Evolutionary conservation across 1,140 invertebrate genomes (phyloP).

Genomic region (Tetragonula clypearis): DNA sequence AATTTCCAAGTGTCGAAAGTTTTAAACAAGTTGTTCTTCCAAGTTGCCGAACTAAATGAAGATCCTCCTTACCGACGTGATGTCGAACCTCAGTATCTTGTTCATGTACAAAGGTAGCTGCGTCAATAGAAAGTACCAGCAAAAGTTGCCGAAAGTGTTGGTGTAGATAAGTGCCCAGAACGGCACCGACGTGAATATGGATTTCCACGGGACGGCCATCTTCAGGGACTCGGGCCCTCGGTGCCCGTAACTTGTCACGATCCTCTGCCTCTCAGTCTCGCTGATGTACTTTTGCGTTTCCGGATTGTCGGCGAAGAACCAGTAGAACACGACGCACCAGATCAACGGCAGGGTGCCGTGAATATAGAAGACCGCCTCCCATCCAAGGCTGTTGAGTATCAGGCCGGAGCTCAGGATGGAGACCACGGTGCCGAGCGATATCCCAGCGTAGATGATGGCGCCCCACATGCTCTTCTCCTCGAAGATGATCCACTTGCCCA

Average conservation of each 20-base stretch:
- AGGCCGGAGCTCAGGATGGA: slow-evolving; percentile 88
- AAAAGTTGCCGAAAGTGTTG: slow-evolving; percentile 92
- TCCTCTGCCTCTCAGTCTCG: slow-evolving; percentile 84
- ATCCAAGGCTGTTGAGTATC: slow-evolving; percentile 85
- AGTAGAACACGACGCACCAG: slow-evolving; percentile 87
- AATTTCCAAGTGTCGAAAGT: too few relatives aligned
- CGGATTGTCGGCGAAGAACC: slow-evolving; percentile 87
- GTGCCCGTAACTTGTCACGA: slow-evolving; percentile 84
- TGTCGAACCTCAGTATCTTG: slow-evolving; percentile 93
- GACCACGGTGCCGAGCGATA: slow-evolving; percentile 89
- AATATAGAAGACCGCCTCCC: slow-evolving; percentile 91
- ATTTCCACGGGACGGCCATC: slow-evolving; percentile 85
- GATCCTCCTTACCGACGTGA: slow-evolving; percentile 85
- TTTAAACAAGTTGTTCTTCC: too few relatives aligned
- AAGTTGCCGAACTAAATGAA: too few relatives aligned
- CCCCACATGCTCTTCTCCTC: slow-evolving; percentile 80
- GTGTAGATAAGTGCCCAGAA: slow-evolving; percentile 88
- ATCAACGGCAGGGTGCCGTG: slow-evolving; percentile 87
- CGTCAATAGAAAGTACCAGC: slow-evolving; percentile 96
- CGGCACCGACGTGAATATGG: slow-evolving; percentile 87
- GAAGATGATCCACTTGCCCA: slow-evolving; percentile 79
- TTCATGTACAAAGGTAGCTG: slow-evolving; percentile 96
- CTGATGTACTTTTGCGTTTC: slow-evolving; percentile 88
- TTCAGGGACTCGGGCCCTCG: slow-evolving; percentile 72
- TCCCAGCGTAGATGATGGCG: slow-evolving; percentile 86